Evolutionary conservation across 1,140 invertebrate genomes (phyloP), one percentile per base, ranked within the genome.

Genomic region (Idris sp.): DNA sequence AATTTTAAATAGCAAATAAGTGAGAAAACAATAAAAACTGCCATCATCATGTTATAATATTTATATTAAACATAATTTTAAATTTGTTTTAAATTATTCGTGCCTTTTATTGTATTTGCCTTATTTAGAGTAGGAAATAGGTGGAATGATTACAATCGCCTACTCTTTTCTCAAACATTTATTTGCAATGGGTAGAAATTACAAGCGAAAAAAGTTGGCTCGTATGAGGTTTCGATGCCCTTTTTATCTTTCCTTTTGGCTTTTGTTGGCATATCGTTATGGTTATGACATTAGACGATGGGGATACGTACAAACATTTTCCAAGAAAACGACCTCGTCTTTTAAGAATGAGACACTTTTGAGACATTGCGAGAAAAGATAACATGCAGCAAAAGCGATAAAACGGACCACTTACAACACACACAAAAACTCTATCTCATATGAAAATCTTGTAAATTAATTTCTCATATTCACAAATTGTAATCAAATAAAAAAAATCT

Each of bases 261-360:
- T 62, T 71, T 81, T 77, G 74, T 65, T 54, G 73, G 61, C 61
- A 72, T 81, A 81, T 80, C 78, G 81, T 85, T 85, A 85, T 65
- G 82, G 82, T 85, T 84, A 85, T 81, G 81, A 78, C 74, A 80
- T 80, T 79, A 78, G 78, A 81, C 80, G 77, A 80, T 75, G 71
- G 72, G 74, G 74, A 75, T 53, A 69, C 74, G 76, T 84, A 83
- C 81, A 85, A 85, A 83, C 80, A 80, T 81, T 84, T 83, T 83
- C 80, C 74, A 65, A 51, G 67, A 74, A 74, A 85, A 85, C 77
- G 81, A 81, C 65, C 75, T 54, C 48, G 46, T 58, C 19, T 69
- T 53, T 69, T 75, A 58, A 56, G 30, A 28, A 43, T 16, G 31
- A 58, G 44, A 62, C 46, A 56, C 28, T 67, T 51, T 53, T 64